phyloP scores from a whole-genome alignment of 2,888 invertebrate genomes.

The Acrocera orbiculus region DNA sequence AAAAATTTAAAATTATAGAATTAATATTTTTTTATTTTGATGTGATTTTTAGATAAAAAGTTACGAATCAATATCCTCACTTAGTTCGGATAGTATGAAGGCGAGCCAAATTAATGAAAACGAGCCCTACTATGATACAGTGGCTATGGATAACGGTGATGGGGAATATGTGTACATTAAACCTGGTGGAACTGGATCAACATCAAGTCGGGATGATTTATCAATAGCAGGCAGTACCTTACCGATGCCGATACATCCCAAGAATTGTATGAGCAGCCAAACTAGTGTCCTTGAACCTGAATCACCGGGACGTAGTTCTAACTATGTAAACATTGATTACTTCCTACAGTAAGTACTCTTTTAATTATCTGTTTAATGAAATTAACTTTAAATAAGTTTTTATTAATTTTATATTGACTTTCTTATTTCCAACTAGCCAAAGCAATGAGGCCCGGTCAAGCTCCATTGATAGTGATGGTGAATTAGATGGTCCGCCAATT shows the following conservation, averaged over 20 bases:
- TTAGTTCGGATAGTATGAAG: conserved; percentile 40
- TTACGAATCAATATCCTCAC: conserved; percentile 45
- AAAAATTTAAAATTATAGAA: neutral
- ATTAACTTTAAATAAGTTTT: neutral
- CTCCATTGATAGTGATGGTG: conserved; percentile 36
- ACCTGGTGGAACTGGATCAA: conserved; percentile 43
- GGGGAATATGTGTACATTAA: conserved; percentile 63
- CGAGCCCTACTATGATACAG: conserved; percentile 56
- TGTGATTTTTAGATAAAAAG: conserved; percentile 37
- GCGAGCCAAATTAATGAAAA: conserved; percentile 37
- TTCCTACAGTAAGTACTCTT: conserved; percentile 68
- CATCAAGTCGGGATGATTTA: conserved; percentile 48
- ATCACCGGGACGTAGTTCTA: conserved; percentile 62
- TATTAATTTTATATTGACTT: neutral
- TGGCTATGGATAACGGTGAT: conserved; percentile 45
- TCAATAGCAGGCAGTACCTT: conserved; percentile 41
- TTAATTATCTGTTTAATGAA: no score
- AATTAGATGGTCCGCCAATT: conserved; percentile 35
- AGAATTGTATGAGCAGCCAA: conserved; percentile 23
- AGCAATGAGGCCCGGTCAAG: conserved; percentile 33
- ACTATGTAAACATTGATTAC: conserved; percentile 86
- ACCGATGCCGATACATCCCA: conserved; percentile 24
- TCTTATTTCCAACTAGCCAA: conserved; percentile 19
- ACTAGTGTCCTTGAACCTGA: conserved; percentile 44
- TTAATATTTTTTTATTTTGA: conserved; percentile 4